These are phyloP conservation scores for Mustela lutreola DNA, from an alignment of 2,113 vertebrate genomes.

Conservation along the genomic window DNA sequence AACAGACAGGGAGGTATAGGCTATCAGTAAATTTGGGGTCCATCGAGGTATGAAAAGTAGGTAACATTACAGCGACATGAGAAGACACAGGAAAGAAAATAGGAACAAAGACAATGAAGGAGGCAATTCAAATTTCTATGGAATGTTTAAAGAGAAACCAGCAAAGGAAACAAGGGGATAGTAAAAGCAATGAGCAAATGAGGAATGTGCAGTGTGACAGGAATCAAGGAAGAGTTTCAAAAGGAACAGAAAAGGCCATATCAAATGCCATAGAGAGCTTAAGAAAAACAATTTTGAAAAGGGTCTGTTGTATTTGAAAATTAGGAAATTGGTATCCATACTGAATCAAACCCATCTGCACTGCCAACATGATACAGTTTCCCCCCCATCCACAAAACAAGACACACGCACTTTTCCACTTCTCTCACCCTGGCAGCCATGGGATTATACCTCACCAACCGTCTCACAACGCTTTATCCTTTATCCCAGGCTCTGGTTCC, in stretches of 20 bases:
- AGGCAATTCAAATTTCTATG: neutral
- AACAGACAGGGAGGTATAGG: neutral
- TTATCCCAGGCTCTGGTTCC: neutral
- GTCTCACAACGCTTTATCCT: neutral
- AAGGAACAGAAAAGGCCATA: neutral
- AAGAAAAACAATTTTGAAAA: neutral
- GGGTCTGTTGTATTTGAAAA: neutral
- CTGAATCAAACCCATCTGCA: neutral
- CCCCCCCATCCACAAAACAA: neutral
- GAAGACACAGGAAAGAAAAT: neutral
- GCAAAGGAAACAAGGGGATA: neutral
- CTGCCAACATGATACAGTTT: neutral
- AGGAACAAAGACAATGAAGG: neutral
- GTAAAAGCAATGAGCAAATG: neutral
- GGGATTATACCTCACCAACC: neutral
- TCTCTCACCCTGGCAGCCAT: neutral
- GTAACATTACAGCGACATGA: neutral
- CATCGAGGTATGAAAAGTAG: neutral
- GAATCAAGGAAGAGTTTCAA: neutral
- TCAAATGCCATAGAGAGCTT: neutral
- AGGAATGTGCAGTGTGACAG: neutral
- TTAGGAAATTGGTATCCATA: neutral
- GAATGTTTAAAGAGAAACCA: neutral
- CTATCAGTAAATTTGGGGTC: neutral
- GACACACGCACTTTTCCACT: neutral